Percentiles rank a stretch among this genome's conserved stretches.
Evolutionary conservation across 2,113 vertebrate species (phyloP).

Genomic region (Scolopax mira): DNA sequence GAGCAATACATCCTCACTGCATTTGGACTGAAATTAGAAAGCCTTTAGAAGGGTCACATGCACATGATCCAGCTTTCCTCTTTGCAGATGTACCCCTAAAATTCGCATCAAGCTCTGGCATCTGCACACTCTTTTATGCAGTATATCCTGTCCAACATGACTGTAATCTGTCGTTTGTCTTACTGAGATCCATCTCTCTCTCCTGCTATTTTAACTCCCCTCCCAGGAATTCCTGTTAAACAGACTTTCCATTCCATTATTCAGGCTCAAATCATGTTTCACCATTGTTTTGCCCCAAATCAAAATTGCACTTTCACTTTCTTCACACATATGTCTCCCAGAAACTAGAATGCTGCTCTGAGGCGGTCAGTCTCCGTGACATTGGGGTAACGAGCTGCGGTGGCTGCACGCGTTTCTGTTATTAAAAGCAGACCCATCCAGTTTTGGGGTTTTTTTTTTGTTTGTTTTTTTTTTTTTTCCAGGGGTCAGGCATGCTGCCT

Average conservation of each 20-base stretch:
- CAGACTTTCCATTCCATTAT: not conserved
- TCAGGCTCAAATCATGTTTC: not conserved
- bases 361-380: not conserved
- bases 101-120: not conserved
- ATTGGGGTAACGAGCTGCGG: not conserved
- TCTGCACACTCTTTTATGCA: not conserved
- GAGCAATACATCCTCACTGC: not conserved
- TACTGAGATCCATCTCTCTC: not conserved
- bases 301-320: not conserved
- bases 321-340: not conserved
- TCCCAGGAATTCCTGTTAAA: not conserved
- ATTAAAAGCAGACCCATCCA: not conserved
- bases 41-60: not conserved
- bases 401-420: not conserved
- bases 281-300: not conserved
- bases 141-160: not conserved
- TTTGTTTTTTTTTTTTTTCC: not conserved
- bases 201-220: not conserved
- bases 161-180: not conserved
- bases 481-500: not conserved
- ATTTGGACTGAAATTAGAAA: not conserved
- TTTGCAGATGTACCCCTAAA: not conserved
- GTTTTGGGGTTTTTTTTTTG: too few relatives aligned
- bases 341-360: not conserved
- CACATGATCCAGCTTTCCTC: rapidly evolving